A percentile compares a stretch with the other conserved stretches of the same genome.
Evolutionary conservation across 2,113 vertebrate genomes (phyloP).

Genomic region (Ciconia stormi): DNA sequence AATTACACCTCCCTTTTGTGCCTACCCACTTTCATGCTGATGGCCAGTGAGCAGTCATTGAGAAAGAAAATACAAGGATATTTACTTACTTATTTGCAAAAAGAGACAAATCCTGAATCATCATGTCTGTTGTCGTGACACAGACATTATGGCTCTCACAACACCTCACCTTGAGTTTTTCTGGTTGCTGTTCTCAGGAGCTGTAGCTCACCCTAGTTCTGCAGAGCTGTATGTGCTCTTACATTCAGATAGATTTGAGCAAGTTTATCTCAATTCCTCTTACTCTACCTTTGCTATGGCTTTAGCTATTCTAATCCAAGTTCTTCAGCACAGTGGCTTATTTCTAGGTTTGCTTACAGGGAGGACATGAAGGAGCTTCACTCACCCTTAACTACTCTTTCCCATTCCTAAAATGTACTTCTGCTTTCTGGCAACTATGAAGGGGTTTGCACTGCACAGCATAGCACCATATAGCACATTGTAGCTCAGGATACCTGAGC

Average conservation of each 20-base stretch:
- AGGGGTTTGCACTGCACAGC: background rate
- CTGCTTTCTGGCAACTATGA: background rate
- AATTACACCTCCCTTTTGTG: background rate
- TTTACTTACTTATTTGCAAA: background rate
- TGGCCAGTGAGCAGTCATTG: background rate
- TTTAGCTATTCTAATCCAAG: background rate
- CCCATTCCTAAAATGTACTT: background rate
- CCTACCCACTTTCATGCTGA: background rate
- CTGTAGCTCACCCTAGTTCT: background rate
- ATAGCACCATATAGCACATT: background rate
- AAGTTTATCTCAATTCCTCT: background rate
- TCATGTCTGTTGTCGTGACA: background rate
- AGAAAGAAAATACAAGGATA: background rate
- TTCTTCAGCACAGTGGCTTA: background rate
- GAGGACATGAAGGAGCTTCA: background rate
- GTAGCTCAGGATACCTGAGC: background rate
- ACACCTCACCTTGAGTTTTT: background rate
- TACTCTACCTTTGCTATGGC: background rate
- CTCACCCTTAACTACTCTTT: background rate
- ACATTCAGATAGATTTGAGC: background rate
- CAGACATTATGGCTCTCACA: background rate
- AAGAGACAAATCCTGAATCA: background rate
- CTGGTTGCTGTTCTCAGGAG: background rate
- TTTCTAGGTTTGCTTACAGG: background rate
- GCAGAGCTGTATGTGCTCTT: background rate